Evolutionary conservation across 2,797 vertebrate genomes (phyloP).

Genomic region (Pangasius djambal): DNA sequence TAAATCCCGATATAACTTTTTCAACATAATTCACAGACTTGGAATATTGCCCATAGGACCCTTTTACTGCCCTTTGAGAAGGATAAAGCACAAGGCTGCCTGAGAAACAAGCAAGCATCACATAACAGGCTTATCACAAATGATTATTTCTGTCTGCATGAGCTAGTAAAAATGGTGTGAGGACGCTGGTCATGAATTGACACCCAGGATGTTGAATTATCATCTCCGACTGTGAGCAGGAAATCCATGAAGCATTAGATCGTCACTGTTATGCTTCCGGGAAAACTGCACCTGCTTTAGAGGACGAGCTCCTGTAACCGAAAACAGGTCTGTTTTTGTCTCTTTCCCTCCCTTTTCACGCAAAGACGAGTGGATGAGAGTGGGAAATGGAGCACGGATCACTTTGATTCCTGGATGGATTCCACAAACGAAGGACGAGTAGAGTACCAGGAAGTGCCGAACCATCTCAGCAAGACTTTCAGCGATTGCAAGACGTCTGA

Average conservation of each 20-base stretch:
- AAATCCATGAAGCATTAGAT: not conserved
- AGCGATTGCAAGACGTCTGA: not conserved
- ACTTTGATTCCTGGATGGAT: not conserved
- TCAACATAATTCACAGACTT: not conserved
- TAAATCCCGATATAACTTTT: too few relatives aligned
- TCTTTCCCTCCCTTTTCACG: not conserved
- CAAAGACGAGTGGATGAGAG: not conserved
- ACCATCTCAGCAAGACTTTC: not conserved
- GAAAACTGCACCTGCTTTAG: not conserved
- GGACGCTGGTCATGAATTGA: not conserved
- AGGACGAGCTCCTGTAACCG: not conserved
- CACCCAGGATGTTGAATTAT: not conserved
- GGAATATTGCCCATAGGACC: not conserved
- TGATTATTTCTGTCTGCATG: not conserved
- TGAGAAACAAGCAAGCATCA: not conserved
- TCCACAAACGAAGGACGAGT: too few relatives aligned
- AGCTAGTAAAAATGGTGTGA: not conserved
- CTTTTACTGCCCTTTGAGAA: not conserved
- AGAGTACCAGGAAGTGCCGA: not conserved
- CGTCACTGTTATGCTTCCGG: not conserved
- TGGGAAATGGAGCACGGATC: not conserved
- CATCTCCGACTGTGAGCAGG: not conserved
- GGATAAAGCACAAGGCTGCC: not conserved
- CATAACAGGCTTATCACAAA: not conserved
- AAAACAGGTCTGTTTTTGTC: not conserved